These are phyloP conservation scores for Pollenia amentaria DNA, from an alignment of 2,888 invertebrate species.

Conservation along the genomic window DNA sequence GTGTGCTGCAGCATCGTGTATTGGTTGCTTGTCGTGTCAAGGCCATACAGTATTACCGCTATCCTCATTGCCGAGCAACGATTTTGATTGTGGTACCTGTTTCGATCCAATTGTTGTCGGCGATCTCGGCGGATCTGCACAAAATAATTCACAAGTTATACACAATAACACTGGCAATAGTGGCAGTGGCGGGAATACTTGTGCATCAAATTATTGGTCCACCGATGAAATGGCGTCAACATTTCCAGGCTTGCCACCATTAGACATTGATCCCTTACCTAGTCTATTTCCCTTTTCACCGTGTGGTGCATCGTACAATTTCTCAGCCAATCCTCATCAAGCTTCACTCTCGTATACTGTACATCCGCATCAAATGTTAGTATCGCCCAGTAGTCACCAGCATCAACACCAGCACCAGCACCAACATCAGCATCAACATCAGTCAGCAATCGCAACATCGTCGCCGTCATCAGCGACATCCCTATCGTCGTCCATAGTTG, in stretches of 20 bases:
- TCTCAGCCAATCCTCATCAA: conserved; percentile 84
- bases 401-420: conserved; percentile 69
- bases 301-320: conserved; percentile 90
- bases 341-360: conserved; percentile 86
- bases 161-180: conserved; percentile 76
- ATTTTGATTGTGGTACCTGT: conserved; percentile 85
- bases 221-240: conserved; percentile 92
- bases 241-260: conserved; percentile 90
- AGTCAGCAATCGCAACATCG: conserved; percentile 23
- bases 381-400: conserved; percentile 85
- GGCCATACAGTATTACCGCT: conserved; percentile 84
- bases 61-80: conserved; percentile 83
- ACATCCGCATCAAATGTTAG: conserved; percentile 89
- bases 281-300: conserved; percentile 95
- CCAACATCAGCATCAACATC: conserved; percentile 65
- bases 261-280: conserved; percentile 94
- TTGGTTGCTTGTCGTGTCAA: conserved; percentile 85
- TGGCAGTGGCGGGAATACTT: conserved; percentile 69
- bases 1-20: conserved; percentile 84
- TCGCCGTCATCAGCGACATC: conserved; percentile 76
- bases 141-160: conserved; percentile 78
- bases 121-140: conserved; percentile 79
- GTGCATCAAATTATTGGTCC: conserved; percentile 86
- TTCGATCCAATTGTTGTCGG: conserved; percentile 81
- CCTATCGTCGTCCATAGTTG: conserved; percentile 72